Percentiles rank a stretch among this genome's conserved stretches.
Evolutionary conservation across 2,888 invertebrate species (phyloP).

Genomic region (Serripes groenlandicus): DNA sequence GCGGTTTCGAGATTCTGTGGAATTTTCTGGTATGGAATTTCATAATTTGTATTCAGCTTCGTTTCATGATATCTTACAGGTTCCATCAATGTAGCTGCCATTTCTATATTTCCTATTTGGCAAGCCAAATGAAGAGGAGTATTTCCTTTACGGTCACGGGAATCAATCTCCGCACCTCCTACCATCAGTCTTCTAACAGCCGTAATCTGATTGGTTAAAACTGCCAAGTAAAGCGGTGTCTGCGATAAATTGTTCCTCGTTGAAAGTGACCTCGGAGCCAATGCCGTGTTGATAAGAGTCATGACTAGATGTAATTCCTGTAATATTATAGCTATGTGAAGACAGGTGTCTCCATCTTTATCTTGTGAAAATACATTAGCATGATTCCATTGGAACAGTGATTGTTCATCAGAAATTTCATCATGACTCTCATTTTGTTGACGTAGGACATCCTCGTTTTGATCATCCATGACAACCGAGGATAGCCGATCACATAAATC

Average conservation of each 20-base stretch:
- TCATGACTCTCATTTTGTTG: background rate
- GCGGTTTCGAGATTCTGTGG: constrained; percentile 46
- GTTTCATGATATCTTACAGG: constrained; percentile 54
- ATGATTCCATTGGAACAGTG: background rate
- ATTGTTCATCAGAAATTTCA: background rate
- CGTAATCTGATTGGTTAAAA: constrained; percentile 34
- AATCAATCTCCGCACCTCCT: constrained; percentile 43
- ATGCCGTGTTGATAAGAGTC: constrained; percentile 19
- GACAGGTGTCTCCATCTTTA: constrained; percentile 46
- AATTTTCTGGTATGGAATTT: constrained; percentile 54
- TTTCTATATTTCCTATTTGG: constrained; percentile 28
- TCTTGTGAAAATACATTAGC: constrained; percentile 24
- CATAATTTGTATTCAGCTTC: constrained; percentile 44
- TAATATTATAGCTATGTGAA: constrained; percentile 44
- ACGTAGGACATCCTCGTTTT: background rate
- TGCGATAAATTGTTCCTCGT: constrained; percentile 39
- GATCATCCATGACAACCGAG: constrained; percentile 19
- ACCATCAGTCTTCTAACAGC: constrained; percentile 37
- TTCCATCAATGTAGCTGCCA: constrained; percentile 36
- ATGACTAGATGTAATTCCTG: constrained; percentile 21
- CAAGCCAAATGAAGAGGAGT: constrained; percentile 56
- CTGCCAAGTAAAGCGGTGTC: constrained; percentile 51
- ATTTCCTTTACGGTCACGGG: constrained; percentile 44
- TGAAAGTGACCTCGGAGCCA: constrained; percentile 3
- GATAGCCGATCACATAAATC: constrained; percentile 22